phyloP scores from a whole-genome alignment of 2,113 vertebrate genomes.

The Eublepharis macularius region DNA sequence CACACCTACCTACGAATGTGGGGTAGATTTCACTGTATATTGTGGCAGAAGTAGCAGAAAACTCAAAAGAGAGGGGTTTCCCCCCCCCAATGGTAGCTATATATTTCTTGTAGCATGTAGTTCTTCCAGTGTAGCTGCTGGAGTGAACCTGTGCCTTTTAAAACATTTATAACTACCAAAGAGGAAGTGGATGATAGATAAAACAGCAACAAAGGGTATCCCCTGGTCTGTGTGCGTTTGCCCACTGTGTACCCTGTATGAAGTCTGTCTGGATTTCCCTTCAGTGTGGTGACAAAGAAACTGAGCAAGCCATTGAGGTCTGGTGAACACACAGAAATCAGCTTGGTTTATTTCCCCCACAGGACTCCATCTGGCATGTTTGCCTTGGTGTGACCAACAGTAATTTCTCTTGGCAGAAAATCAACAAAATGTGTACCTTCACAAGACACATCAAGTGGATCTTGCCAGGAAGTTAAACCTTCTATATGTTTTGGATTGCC shows the following conservation, averaged over 20 bases:
- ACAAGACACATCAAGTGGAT: constrained; percentile 48
- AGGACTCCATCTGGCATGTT: constrained; percentile 52
- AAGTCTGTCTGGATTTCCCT: neutral
- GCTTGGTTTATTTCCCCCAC: neutral
- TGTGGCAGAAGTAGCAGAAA: too few relatives aligned
- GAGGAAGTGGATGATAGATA: too few relatives aligned
- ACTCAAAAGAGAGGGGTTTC: too few relatives aligned
- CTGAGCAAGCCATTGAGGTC: neutral
- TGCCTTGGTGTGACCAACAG: constrained; percentile 67
- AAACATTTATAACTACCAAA: too few relatives aligned
- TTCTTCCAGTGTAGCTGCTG: too few relatives aligned
- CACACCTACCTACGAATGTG: too few relatives aligned
- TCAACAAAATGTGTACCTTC: constrained; percentile 63
- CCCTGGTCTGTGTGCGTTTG: too few relatives aligned
- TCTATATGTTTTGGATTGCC: constrained; percentile 49
- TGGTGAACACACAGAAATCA: neutral
- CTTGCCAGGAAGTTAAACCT: constrained; percentile 67
- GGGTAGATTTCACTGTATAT: too few relatives aligned
- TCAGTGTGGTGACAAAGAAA: neutral
- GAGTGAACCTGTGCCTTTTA: too few relatives aligned
- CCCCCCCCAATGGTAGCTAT: too few relatives aligned
- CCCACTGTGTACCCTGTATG: neutral
- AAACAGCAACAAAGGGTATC: too few relatives aligned
- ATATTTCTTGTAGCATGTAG: too few relatives aligned
- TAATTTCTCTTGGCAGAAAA: constrained; percentile 62